Percentiles rank a stretch among this genome's conserved stretches.
phyloP scores from a whole-genome alignment of 2,888 invertebrate genomes.

The Drosophila rubida region DNA sequence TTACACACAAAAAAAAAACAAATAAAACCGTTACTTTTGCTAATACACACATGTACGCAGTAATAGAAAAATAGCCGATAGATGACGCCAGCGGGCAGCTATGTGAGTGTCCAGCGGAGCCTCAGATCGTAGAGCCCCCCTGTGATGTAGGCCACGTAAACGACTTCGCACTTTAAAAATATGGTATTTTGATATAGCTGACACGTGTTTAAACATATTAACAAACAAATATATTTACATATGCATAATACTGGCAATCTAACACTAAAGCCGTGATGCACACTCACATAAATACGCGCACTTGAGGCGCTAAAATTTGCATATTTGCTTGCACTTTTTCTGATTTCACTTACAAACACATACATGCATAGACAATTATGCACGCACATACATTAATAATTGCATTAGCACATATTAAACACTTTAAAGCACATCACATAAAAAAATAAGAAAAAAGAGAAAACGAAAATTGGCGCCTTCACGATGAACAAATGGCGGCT shows the following conservation, averaged over 20 bases:
- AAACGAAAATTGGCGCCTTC: not conserved
- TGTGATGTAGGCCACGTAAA: no score
- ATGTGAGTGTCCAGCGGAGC: not conserved
- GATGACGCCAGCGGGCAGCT: not conserved
- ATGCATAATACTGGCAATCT: no score
- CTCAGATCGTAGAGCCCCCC: not conserved
- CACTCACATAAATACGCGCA: not conserved
- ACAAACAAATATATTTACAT: no score
- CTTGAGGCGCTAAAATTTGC: not conserved
- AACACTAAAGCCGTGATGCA: not conserved
- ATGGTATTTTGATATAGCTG: no score
- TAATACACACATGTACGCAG: not conserved
- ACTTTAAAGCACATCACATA: not conserved
- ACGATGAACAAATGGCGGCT: not conserved
- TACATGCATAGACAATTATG: not conserved
- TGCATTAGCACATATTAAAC: not conserved
- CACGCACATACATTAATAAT: not conserved
- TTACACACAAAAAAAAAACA: no score
- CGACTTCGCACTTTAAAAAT: rapidly evolving
- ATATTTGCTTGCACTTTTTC: not conserved
- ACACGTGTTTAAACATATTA: no score
- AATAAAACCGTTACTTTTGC: not conserved
- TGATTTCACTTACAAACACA: not conserved
- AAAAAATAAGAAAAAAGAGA: not conserved
- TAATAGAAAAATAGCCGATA: not conserved